Evolutionary conservation across 2,888 invertebrate genomes (phyloP).

Genomic region (Fissipunctia ypsillon): DNA sequence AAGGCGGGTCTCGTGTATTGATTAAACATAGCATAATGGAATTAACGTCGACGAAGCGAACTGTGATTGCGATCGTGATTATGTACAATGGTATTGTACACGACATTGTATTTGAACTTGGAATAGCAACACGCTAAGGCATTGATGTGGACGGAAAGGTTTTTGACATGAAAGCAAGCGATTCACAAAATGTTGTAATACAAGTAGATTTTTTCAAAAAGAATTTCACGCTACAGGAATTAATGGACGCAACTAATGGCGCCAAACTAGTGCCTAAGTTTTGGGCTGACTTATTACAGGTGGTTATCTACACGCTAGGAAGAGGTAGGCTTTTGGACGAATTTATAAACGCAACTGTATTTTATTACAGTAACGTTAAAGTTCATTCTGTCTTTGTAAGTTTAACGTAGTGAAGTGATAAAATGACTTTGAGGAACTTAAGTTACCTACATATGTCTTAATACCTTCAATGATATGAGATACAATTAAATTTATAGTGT

Average conservation of each 20-base stretch:
- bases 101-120: constrained; percentile 39
- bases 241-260: too few species aligned
- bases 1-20: constrained; percentile 69
- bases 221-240: too few species aligned
- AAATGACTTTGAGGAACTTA: too few species aligned
- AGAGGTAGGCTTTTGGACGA: too few species aligned
- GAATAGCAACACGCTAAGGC: constrained; percentile 29
- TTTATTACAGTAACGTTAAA: neutral
- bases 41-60: constrained; percentile 62
- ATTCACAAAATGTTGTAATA: neutral
- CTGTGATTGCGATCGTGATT: constrained; percentile 53
- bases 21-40: constrained; percentile 70
- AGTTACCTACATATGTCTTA: neutral
- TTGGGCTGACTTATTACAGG: too few species aligned
- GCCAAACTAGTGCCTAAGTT: too few species aligned
- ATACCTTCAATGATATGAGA: too few species aligned
- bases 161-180: constrained; percentile 3
- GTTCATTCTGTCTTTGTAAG: neutral
- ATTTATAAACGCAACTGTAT: too few species aligned
- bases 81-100: constrained; percentile 34
- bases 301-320: too few species aligned
- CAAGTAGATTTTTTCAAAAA: too few species aligned
- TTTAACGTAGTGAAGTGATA: neutral
- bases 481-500: too few species aligned
- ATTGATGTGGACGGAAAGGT: neutral